A percentile compares a stretch with the other conserved stretches of the same genome.
These are phyloP conservation scores for Cenopis cana DNA, from an alignment of 2,888 invertebrate species.

Conservation along the genomic window DNA sequence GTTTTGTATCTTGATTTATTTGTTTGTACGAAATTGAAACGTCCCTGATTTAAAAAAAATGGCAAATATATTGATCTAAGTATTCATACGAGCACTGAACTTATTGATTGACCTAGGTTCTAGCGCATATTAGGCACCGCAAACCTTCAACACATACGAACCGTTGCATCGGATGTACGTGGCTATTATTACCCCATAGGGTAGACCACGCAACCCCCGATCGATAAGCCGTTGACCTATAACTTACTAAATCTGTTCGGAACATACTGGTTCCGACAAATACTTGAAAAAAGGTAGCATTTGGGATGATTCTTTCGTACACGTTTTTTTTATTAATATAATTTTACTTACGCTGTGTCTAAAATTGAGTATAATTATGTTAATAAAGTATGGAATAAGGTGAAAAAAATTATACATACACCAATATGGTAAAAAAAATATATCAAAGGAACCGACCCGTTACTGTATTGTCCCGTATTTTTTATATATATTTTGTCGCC, in stretches of 20 bases:
- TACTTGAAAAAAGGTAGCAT: conserved; percentile 1
- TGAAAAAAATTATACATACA: too few species aligned
- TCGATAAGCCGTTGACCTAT: conserved; percentile 68
- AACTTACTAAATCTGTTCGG: conserved; percentile 47
- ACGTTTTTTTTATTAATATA: background rate
- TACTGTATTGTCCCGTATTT: too few species aligned
- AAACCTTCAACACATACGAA: conserved; percentile 6
- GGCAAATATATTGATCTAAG: too few species aligned
- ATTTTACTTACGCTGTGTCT: background rate
- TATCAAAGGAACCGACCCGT: too few species aligned
- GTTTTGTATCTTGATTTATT: too few species aligned
- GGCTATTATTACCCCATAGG: conserved; percentile 34
- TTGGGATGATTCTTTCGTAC: background rate
- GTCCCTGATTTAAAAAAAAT: too few species aligned
- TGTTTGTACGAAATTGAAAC: too few species aligned
- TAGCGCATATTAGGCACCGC: background rate
- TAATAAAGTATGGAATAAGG: too few species aligned
- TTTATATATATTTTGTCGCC: too few species aligned
- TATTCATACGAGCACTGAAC: background rate
- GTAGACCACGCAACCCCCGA: conserved; percentile 56
- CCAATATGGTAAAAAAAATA: too few species aligned
- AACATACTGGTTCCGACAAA: conserved; percentile 15
- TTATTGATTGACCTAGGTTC: background rate
- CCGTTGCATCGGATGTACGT: conserved; percentile 22
- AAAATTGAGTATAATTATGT: too few species aligned